Percentiles rank a stretch among this genome's conserved stretches.
Conservation (phyloP, 35 echinoderm and acorn worm species). For the Amphiura filiformis region DNA sequence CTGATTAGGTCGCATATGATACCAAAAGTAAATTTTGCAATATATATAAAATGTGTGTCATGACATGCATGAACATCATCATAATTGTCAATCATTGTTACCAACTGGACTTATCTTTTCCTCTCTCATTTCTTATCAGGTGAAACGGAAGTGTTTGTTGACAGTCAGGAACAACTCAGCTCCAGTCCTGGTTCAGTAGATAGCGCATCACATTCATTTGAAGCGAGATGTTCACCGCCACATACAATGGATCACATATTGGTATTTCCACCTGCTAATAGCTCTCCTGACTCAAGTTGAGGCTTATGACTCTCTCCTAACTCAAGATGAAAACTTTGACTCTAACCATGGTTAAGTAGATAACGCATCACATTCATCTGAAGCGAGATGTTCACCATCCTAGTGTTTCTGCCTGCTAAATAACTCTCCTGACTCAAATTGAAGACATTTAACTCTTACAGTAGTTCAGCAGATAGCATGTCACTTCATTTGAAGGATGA, state of each 20-base stretch:
- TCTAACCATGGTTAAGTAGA: constrained; percentile 85
- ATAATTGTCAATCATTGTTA: too few species aligned
- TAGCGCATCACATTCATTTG: constrained; percentile 80
- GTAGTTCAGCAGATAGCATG: constrained; percentile 79
- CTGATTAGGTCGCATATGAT: too few species aligned
- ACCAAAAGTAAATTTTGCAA: too few species aligned
- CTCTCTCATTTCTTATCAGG: not conserved
- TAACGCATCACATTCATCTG: constrained; percentile 79
- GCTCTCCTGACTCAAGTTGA: constrained; percentile 61
- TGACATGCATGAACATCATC: too few species aligned
- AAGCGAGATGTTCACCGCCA: constrained; percentile 71
- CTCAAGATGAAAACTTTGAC: constrained; percentile 39
- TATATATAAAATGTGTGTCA: too few species aligned
- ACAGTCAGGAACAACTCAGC: constrained; percentile 58
- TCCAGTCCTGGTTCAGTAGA: constrained; percentile 89
- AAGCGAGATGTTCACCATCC: constrained; percentile 78
- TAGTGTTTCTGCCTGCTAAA: constrained; percentile 88
- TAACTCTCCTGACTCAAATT: constrained; percentile 55
- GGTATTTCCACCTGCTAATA: constrained; percentile 83
- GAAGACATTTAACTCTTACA: constrained; percentile 65
- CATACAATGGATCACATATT: constrained; percentile 89
- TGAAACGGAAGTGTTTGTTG: constrained; percentile 15
- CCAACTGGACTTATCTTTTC: too few species aligned
- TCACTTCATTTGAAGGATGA: too few species aligned
- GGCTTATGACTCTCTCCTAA: too few species aligned